A percentile compares a stretch with the other conserved stretches of the same genome.
These are phyloP conservation scores for Acridotheres tristis DNA, from an alignment of 2,797 vertebrate species.

Conservation along the genomic window DNA sequence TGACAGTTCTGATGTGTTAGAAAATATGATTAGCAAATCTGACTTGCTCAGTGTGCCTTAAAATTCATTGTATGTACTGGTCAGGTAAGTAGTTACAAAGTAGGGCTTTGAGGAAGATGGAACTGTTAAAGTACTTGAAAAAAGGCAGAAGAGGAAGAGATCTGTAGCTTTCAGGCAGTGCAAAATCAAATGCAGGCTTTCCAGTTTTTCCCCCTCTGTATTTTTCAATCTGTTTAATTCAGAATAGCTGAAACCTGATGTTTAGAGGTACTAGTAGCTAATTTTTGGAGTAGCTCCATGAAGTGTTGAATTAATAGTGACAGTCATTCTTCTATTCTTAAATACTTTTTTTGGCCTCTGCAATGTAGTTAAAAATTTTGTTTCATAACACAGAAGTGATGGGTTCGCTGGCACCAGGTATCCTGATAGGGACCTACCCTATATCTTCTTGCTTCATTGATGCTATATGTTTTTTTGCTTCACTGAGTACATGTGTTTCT, in stretches of 20 bases:
- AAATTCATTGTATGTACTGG: neutral
- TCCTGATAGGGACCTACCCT: neutral
- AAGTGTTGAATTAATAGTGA: neutral
- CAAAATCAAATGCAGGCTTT: neutral
- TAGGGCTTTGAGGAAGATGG: neutral
- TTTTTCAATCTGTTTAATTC: neutral
- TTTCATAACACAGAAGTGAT: neutral
- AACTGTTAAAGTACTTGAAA: neutral
- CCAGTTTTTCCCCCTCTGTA: rapidly evolving
- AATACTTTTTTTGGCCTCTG: neutral
- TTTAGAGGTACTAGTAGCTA: neutral
- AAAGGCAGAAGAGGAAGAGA: neutral
- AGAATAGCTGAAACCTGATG: neutral
- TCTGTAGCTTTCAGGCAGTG: neutral
- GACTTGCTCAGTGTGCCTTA: neutral
- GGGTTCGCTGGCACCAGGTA: neutral
- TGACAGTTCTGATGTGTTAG: neutral
- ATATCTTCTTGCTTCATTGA: neutral
- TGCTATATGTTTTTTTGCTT: neutral
- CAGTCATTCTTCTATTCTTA: neutral
- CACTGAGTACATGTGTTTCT: neutral
- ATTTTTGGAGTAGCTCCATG: neutral
- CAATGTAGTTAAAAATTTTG: neutral
- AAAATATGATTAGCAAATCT: neutral
- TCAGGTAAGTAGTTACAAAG: neutral